Conservation (phyloP, 2,888 invertebrate genomes). For the Caenorhabditis becei region DNA sequence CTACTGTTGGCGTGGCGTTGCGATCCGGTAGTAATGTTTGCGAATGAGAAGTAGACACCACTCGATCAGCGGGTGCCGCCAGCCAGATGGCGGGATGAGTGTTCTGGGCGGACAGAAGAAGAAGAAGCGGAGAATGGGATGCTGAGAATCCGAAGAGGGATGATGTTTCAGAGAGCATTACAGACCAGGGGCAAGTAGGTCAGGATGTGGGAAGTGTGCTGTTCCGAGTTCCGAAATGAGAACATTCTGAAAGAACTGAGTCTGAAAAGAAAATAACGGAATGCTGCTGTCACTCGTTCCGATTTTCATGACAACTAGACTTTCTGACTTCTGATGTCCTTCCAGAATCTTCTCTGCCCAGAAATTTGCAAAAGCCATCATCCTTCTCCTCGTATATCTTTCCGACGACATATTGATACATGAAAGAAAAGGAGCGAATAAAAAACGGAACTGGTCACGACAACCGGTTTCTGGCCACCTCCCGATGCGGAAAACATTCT, state of each 20-base stretch:
- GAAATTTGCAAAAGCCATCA: neutral
- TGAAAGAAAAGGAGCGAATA: constrained; percentile 1
- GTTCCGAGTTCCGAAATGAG: too few species aligned
- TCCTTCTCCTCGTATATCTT: constrained; percentile 3
- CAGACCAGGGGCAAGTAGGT: too few species aligned
- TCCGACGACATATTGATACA: constrained; percentile 21
- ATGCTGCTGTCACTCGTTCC: too few species aligned
- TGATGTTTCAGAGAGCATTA: too few species aligned
- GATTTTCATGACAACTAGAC: neutral
- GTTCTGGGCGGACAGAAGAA: constrained; percentile 5
- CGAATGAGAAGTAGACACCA: constrained; percentile 31
- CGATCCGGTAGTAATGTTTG: constrained; percentile 52
- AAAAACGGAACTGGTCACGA: constrained; percentile 50
- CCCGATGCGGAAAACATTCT: constrained; percentile 36
- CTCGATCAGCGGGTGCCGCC: constrained; percentile 50
- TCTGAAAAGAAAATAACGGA: too few species aligned
- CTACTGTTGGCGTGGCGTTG: constrained; percentile 15
- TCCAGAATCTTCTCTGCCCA: too few species aligned
- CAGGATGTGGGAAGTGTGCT: too few species aligned
- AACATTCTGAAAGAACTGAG: too few species aligned
- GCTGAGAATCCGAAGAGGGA: too few species aligned
- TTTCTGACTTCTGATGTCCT: neutral
- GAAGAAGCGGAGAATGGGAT: too few species aligned
- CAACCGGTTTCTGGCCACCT: constrained; percentile 40
- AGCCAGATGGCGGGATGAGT: constrained; percentile 25